Evolutionary conservation across 2,888 invertebrate species (phyloP), one percentile per base, ranked within the genome.

Genomic region (Cantharis flavilabris): DNA sequence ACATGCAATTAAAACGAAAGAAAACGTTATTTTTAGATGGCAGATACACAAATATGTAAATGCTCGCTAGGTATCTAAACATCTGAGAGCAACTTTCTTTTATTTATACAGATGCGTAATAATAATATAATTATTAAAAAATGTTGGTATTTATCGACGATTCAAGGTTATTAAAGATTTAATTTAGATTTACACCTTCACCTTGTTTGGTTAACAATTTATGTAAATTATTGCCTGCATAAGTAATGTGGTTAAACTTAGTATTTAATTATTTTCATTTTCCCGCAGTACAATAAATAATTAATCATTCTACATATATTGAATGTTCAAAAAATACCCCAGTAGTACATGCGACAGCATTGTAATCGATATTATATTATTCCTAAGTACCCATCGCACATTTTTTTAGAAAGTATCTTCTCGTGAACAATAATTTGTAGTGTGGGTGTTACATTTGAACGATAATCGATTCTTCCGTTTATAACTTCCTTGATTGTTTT

Each of bases 1-100:
- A 28, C 49, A 65, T 30, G 89, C 90, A 83, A 88, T 84, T 80
- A 90, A 90, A 77, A 88, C 89, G 73, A 89, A 81, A 67, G 90
- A 89, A 83, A 90, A 90, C 72, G 83, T 80, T 28, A 78, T 80
- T 86, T 89, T 89, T n/a, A 49, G 49, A 49, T 49, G 9, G 49
- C n/a, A 49, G 49, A n/a, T 49, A 49, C 9, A n/a, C n/a, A 49
- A 49, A 49, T 49, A 49, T 49, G n/a, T 49, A 49, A 49, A 49
- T 49, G 49, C 49, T 49, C 49, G n/a, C 5, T 33, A 26, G 26
- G 26, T 26, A 26, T 26, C 0, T 13, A 33, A 4, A 49, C n/a
- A n/a, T 49, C 49, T n/a, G 49, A 49, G 49, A 49, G 49, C 9
- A 49, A 49, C 49, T 49, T 49, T 49, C 49, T 49, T 49, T 49